Base-by-base conservation (phyloP, 1,140 invertebrate genomes). In the Drosophila triauraria region DNA sequence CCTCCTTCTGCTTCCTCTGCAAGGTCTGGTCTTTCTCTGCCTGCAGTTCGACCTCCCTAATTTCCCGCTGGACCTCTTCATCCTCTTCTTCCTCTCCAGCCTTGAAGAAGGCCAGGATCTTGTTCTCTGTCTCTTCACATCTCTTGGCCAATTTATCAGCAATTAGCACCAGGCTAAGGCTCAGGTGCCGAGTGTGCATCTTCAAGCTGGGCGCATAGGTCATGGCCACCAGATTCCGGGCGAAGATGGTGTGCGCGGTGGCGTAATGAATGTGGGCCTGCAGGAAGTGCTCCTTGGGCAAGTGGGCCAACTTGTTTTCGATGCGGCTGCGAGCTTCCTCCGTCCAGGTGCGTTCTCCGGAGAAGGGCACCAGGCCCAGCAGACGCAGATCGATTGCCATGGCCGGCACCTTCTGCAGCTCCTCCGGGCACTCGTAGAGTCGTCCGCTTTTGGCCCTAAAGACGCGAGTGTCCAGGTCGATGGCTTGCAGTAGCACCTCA, bases 391-490 rank as follows among this genome's bases (percentile, higher is more conserved):
- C 82, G 0, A 78, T 15, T 6, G 75, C 62, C 15, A 71, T 25
- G 0, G 70, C 46, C 23, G 75, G 54, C 8, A 25, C 8, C 15
- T 15, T 25, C 46, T 47, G 1, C 20, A 53, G 0, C 48, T 27
- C 51, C 1, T 56, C 53, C 1, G 82, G 63, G 9, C 82, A 86
- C 1, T 43, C 25, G 25, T 62, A 81, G 6, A 86, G 43, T 7
- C 54, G 20, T 0, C 59, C 63, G 20, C 65, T 69, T 12, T 20
- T 63, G 3, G 82, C 61, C 7, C 20, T n/a, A 57, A 86, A 61
- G 20, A 48, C 32, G 38, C 82, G 78, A 3, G 82, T 82, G 32
- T 85, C 70, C 1, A 44, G 15, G 35, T 86, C 82, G 38, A 86
- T 8, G 15, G 82, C 82, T 51, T 86, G 75, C 17, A 86, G 78